Conservation (phyloP, 2,797 vertebrate genomes). For the Poecilia velifera region DNA sequence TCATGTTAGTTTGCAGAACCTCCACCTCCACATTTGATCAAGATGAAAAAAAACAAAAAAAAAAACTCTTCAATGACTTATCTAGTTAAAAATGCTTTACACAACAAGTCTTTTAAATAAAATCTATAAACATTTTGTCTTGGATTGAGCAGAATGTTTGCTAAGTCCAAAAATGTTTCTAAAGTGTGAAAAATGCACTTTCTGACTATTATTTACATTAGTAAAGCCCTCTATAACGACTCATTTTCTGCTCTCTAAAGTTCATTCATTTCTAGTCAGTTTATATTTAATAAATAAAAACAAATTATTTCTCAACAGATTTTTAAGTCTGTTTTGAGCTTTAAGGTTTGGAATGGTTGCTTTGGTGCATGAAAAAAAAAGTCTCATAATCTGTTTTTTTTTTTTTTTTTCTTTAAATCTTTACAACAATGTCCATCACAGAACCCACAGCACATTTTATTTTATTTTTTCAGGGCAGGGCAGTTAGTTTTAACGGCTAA, state of each 20-base stretch:
- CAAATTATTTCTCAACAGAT: not conserved
- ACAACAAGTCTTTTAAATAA: not conserved
- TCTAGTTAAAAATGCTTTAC: not conserved
- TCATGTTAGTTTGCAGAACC: conserved; percentile 68
- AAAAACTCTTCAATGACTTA: not conserved
- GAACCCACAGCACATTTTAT: not conserved
- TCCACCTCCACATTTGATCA: not conserved
- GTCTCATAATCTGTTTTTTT: no score
- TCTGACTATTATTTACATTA: not conserved
- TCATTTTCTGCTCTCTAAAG: not conserved
- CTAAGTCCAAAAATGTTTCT: no score
- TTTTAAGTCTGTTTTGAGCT: not conserved
- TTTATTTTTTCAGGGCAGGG: not conserved
- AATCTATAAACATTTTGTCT: not conserved
- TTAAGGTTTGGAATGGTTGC: not conserved
- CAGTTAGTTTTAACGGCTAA: not conserved
- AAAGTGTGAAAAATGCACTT: not conserved
- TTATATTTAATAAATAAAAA: not conserved
- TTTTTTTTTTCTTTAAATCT: not conserved
- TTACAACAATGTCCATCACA: not conserved
- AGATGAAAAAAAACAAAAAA: not conserved
- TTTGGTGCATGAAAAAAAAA: not conserved
- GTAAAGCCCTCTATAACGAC: not conserved
- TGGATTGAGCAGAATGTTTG: not conserved
- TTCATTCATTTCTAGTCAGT: not conserved